A percentile compares a stretch with the other conserved stretches of the same genome.
phyloP scores from a whole-genome alignment of 2,797 vertebrate species.

The Pseudochirops corinnae region DNA sequence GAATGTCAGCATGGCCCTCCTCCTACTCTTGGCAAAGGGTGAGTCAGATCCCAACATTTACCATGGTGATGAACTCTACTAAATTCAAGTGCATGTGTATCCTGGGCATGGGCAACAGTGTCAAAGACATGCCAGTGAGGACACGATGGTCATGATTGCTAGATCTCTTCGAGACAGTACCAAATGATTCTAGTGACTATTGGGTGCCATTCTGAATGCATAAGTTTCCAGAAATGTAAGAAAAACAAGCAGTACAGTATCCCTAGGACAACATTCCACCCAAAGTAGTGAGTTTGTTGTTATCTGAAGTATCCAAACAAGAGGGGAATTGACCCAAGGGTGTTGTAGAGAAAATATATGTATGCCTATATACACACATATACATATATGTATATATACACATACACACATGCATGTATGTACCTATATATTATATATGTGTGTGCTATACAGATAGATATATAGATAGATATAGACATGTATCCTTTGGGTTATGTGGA shows the following conservation, averaged over 20 bases:
- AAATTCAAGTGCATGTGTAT: neutral
- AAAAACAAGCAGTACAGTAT: neutral
- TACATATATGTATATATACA: too few species aligned
- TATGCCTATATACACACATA: too few species aligned
- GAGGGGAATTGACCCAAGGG: neutral
- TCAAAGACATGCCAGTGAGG: neutral
- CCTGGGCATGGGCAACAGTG: neutral
- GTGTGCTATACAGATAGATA: too few species aligned
- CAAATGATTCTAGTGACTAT: neutral
- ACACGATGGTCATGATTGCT: neutral
- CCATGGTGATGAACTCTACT: neutral
- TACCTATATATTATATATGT: too few species aligned
- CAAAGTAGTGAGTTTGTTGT: neutral
- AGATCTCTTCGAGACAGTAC: neutral
- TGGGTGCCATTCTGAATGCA: neutral
- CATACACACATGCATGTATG: too few species aligned
- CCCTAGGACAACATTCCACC: neutral
- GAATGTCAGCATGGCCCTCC: neutral
- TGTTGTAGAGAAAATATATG: neutral
- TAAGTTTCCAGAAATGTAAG: neutral
- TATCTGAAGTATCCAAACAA: neutral
- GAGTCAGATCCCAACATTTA: neutral
- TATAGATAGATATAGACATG: neutral
- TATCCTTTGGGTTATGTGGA: neutral
- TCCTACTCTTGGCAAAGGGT: neutral